These are phyloP conservation scores for Leucopsar rothschildi DNA, from an alignment of 2,113 vertebrate genomes.

Conservation along the genomic window DNA sequence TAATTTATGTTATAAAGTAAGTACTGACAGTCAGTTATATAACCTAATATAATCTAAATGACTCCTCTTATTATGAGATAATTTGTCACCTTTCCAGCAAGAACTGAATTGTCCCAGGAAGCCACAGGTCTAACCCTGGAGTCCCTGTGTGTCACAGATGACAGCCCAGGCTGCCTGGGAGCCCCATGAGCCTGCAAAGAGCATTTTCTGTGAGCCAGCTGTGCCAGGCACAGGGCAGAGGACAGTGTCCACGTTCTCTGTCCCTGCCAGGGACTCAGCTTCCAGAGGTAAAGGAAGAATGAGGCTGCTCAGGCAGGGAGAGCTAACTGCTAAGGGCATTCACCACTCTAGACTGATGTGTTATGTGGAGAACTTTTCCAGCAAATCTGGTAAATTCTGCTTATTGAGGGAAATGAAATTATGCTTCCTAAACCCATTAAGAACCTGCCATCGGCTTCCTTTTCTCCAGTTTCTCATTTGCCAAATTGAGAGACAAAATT, in stretches of 20 bases:
- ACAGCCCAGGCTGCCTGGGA: not conserved
- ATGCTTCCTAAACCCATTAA: not conserved
- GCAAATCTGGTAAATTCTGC: not conserved
- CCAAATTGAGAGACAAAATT: not conserved
- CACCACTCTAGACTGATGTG: not conserved
- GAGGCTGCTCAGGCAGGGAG: accelerated
- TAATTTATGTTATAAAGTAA: slow-evolving; percentile 63
- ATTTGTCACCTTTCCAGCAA: slow-evolving; percentile 33
- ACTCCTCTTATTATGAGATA: slow-evolving; percentile 67
- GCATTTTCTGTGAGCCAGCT: not conserved
- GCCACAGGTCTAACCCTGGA: not conserved
- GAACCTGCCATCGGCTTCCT: not conserved
- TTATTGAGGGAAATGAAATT: not conserved
- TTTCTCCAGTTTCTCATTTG: not conserved
- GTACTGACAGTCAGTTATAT: slow-evolving; percentile 52
- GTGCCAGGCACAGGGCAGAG: not conserved
- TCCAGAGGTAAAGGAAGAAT: not conserved
- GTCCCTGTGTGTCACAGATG: not conserved
- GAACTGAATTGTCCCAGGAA: not conserved
- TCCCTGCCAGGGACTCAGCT: not conserved
- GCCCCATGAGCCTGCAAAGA: not conserved
- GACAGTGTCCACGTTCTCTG: accelerated
- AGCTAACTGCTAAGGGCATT: not conserved
- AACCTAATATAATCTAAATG: slow-evolving; percentile 64
- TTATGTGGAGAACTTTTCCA: not conserved